Conservation (phyloP, 2,888 invertebrate genomes). For the Eurytoma adleriae region DNA sequence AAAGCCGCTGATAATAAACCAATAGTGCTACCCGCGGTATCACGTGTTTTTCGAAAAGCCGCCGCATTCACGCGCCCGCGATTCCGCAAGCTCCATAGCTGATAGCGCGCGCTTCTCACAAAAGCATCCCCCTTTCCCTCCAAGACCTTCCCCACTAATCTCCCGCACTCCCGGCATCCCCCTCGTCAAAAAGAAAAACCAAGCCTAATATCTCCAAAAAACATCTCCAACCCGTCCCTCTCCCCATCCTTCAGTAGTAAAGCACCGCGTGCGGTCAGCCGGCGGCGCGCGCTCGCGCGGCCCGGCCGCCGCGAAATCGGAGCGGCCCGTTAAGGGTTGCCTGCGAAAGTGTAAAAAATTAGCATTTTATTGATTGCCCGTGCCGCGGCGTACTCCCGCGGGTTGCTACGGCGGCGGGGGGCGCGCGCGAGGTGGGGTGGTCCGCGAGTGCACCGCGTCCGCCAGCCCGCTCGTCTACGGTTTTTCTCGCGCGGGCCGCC, state of each 20-base stretch:
- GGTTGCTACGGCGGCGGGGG: not conserved
- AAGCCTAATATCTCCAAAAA: not conserved
- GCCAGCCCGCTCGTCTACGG: not conserved
- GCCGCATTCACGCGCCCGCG: constrained; percentile 11
- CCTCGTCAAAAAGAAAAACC: not conserved
- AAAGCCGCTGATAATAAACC: too few relatives aligned
- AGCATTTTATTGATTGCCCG: constrained; percentile 75
- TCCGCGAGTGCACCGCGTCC: constrained; percentile 12
- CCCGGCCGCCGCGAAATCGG: not conserved
- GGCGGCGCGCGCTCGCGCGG: not conserved
- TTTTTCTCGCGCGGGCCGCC: not conserved
- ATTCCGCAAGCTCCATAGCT: constrained; percentile 4
- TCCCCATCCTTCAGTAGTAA: not conserved
- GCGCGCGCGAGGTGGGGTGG: not conserved
- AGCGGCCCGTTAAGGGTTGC: constrained; percentile 4
- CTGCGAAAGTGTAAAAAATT: constrained; percentile 74
- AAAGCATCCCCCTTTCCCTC: not conserved
- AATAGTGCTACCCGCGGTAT: not conserved
- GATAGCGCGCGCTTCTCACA: not conserved
- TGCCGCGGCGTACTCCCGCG: not conserved
- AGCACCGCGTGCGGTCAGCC: not conserved
- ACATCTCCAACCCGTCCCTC: not conserved
- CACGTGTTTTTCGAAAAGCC: constrained; percentile 34
- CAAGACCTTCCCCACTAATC: not conserved
- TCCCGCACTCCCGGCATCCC: too few relatives aligned